Percentiles rank a stretch among this genome's conserved stretches.
These are phyloP conservation scores for Sphaerodactylus townsendi DNA, from an alignment of 2,113 vertebrate species.

Conservation along the genomic window DNA sequence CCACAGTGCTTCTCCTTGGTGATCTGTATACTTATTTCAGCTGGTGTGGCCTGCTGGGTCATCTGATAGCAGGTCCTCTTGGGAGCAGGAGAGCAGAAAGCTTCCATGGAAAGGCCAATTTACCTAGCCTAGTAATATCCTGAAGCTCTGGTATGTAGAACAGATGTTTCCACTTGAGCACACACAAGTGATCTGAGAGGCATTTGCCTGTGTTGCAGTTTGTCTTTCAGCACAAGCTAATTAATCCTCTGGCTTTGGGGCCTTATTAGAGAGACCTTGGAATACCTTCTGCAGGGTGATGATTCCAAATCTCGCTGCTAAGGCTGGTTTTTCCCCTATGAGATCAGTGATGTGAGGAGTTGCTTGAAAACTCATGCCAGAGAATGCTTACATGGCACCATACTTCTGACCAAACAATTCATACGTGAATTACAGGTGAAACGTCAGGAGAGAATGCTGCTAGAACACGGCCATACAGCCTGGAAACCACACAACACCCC, in stretches of 20 bases:
- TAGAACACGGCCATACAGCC: too few relatives aligned
- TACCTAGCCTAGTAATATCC: background rate
- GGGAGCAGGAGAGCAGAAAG: background rate
- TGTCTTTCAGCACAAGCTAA: slow-evolving; percentile 24
- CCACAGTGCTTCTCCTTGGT: background rate
- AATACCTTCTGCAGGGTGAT: background rate
- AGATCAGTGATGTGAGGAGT: too few relatives aligned
- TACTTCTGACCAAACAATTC: background rate
- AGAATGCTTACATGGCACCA: background rate
- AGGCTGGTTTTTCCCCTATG: background rate
- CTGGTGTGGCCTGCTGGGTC: background rate
- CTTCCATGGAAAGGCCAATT: background rate
- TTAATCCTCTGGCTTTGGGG: background rate
- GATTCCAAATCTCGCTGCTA: background rate
- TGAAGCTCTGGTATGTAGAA: background rate
- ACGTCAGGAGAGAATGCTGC: too few relatives aligned
- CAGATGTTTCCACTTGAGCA: slow-evolving; percentile 16
- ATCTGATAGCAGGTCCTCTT: background rate
- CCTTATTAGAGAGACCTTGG: background rate
- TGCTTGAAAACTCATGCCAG: background rate
- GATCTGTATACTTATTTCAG: background rate
- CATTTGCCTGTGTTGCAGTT: slow-evolving; percentile 8
- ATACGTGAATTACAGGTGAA: background rate
- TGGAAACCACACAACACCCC: too few relatives aligned
- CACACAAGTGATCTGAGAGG: background rate